phyloP scores from a whole-genome alignment of 2,888 invertebrate genomes.

The Tenodera sinensis region DNA sequence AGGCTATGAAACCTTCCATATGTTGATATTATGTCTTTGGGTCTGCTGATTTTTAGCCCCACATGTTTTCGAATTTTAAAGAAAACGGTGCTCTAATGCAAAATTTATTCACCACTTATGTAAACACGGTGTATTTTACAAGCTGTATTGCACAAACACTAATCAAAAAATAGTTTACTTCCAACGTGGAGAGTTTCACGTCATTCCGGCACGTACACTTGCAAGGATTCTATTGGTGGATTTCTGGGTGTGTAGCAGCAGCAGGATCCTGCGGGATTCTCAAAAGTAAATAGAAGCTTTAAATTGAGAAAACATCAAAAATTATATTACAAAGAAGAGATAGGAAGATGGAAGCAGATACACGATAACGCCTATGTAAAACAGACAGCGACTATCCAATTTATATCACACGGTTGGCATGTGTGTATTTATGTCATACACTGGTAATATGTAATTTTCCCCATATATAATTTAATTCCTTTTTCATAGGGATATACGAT shows the following conservation, averaged over 20 bases:
- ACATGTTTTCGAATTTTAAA: neutral
- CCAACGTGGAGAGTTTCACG: constrained; percentile 67
- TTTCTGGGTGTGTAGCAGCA: neutral
- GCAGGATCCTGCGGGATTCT: too few species aligned
- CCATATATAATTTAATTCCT: too few species aligned
- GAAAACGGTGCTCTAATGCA: neutral
- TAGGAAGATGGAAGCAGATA: too few species aligned
- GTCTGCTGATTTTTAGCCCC: neutral
- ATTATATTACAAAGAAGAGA: too few species aligned
- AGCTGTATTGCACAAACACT: constrained; percentile 1
- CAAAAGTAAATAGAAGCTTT: too few species aligned
- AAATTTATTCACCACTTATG: neutral
- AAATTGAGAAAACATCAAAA: too few species aligned
- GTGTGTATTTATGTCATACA: too few species aligned
- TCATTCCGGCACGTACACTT: constrained; percentile 44
- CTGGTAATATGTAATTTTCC: too few species aligned
- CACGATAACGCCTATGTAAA: too few species aligned
- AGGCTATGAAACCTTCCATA: neutral
- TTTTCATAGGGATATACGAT: too few species aligned
- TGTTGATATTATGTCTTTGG: neutral
- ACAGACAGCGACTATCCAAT: too few species aligned
- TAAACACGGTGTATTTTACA: neutral
- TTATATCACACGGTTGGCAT: too few species aligned
- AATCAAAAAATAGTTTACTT: constrained; percentile 41
- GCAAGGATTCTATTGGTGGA: constrained; percentile 23